Conservation (phyloP, 2,113 vertebrate genomes). For the Poeciliopsis turrubarensis region DNA sequence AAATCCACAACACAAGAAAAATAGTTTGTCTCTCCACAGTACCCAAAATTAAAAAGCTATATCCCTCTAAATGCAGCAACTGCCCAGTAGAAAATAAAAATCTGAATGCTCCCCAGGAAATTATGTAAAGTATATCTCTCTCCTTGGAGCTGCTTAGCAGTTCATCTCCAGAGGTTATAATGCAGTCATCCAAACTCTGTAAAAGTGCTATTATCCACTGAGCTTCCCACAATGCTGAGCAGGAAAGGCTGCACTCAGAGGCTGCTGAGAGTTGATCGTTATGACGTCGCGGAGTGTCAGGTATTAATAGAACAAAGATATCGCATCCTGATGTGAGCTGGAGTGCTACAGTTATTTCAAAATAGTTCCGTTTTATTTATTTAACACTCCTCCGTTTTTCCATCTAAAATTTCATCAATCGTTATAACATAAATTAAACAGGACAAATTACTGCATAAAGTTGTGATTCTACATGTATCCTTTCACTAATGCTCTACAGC, state of each 20-base stretch:
- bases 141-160: conserved; percentile 37
- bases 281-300: conserved; percentile 21
- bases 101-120: neutral
- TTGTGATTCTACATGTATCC: neutral
- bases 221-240: conserved; percentile 31
- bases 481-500: neutral
- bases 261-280: conserved; percentile 48
- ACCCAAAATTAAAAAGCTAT: neutral
- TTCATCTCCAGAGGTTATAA: conserved; percentile 48
- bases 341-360: neutral
- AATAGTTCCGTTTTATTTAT: neutral
- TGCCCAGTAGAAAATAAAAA: neutral
- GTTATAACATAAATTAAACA: neutral
- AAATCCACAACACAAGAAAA: too few relatives aligned
- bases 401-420: neutral
- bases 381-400: neutral
- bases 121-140: neutral
- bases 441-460: neutral
- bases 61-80: neutral
- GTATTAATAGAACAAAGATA: conserved; percentile 15
- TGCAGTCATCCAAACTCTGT: conserved; percentile 48
- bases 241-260: conserved; percentile 22
- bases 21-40: too few relatives aligned
- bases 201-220: conserved; percentile 42
- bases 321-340: conserved; percentile 8